Evolutionary conservation across 2,888 invertebrate species (phyloP).

Genomic region (Eristalis tenax): DNA sequence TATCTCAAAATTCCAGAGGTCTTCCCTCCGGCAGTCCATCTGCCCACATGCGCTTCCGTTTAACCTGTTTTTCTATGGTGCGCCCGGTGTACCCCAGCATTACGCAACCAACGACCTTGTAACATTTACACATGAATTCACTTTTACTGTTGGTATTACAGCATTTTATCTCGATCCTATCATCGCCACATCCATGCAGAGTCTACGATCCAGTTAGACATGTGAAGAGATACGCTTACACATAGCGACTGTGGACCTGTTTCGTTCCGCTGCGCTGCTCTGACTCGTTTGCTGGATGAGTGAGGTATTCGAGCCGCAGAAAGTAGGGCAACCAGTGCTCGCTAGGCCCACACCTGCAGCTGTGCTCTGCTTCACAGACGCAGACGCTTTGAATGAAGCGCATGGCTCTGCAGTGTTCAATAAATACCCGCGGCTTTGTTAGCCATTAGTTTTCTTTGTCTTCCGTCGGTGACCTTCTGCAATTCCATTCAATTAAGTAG

Average conservation of each 20-base stretch:
- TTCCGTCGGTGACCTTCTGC: not conserved
- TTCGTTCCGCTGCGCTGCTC: slow-evolving; percentile 13
- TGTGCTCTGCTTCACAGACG: not conserved
- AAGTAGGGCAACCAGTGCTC: slow-evolving; percentile 50
- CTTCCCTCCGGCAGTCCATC: not conserved
- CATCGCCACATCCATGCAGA: not conserved
- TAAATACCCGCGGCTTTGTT: not conserved
- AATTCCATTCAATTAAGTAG: not conserved
- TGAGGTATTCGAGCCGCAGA: slow-evolving; percentile 13
- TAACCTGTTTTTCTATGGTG: slow-evolving; percentile 57
- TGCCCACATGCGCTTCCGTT: slow-evolving; percentile 17
- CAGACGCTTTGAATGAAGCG: not conserved
- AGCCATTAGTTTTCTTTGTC: not conserved
- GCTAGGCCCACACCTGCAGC: not conserved
- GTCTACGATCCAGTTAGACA: slow-evolving; percentile 16
- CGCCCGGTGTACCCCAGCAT: not conserved
- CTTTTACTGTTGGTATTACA: slow-evolving; percentile 62
- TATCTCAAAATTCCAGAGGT: not conserved
- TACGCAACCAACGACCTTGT: slow-evolving; percentile 60
- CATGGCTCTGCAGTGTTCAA: not conserved
- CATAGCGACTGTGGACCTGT: slow-evolving; percentile 35
- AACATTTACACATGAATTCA: slow-evolving; percentile 62
- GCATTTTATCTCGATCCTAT: slow-evolving; percentile 31
- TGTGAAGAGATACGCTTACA: not conserved
- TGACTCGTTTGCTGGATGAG: too few relatives aligned